Evolutionary conservation across 2,888 invertebrate species (phyloP).

Genomic region (Stratiomys singularior): DNA sequence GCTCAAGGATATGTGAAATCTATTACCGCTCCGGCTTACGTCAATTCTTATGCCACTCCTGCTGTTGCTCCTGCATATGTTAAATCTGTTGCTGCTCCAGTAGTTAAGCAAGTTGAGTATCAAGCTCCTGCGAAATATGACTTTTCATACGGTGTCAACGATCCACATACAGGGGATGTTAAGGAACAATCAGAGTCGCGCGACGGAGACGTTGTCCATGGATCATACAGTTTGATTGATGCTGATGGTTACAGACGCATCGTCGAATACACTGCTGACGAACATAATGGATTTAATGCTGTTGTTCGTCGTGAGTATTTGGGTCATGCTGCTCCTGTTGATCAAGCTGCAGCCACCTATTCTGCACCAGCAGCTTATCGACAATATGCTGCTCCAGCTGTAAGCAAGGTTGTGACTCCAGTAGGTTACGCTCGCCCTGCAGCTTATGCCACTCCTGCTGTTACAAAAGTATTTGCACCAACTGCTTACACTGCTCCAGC

Average conservation of each 20-base stretch:
- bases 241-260: slow-evolving; percentile 68
- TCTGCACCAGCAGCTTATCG: slow-evolving; percentile 9
- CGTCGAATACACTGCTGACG: slow-evolving; percentile 69
- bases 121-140: slow-evolving; percentile 64
- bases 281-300: slow-evolving; percentile 69
- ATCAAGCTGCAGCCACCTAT: slow-evolving; percentile 43
- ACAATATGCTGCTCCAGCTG: not conserved
- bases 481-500: slow-evolving; percentile 13
- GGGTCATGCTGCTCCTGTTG: slow-evolving; percentile 53
- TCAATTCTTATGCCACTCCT: not conserved
- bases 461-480: slow-evolving; percentile 3
- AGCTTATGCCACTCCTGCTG: slow-evolving; percentile 3
- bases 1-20: not conserved
- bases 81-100: slow-evolving; percentile 3
- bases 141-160: slow-evolving; percentile 67
- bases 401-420: not conserved
- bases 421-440: slow-evolving; percentile 1
- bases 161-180: slow-evolving; percentile 67
- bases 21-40: not conserved
- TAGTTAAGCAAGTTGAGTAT: slow-evolving; percentile 45
- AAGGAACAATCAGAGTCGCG: slow-evolving; percentile 68
- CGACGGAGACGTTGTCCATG: slow-evolving; percentile 68
- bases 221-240: slow-evolving; percentile 68
- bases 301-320: slow-evolving; percentile 67
- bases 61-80: slow-evolving; percentile 28